A percentile compares a stretch with the other conserved stretches of the same genome.
Conservation (phyloP, 2,888 invertebrate genomes). For the Sialis lutaria region DNA sequence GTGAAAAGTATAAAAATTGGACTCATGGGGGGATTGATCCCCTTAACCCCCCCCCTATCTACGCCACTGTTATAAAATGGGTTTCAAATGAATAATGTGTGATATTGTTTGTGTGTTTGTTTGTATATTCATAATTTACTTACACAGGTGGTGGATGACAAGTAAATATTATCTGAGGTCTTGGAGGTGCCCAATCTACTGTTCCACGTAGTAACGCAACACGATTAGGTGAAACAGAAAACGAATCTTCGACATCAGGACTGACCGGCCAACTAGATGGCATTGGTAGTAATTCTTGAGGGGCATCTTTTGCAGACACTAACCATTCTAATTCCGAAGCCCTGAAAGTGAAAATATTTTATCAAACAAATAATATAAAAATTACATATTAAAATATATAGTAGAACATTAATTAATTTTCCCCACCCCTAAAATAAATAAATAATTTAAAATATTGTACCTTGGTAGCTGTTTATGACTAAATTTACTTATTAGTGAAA, state of each 20-base stretch:
- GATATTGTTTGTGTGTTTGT: too few relatives aligned
- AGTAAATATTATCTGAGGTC: conserved; percentile 68
- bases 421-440: too few relatives aligned
- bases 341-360: conserved; percentile 18
- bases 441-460: conserved; percentile 12
- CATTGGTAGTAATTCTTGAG: conserved; percentile 58
- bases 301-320: conserved; percentile 57
- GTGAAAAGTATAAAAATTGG: too few relatives aligned
- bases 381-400: background rate
- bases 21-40: too few relatives aligned
- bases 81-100: too few relatives aligned
- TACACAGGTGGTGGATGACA: conserved; percentile 51
- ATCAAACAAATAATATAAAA: background rate
- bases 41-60: too few relatives aligned
- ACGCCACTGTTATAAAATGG: too few relatives aligned
- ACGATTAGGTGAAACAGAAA: conserved; percentile 9
- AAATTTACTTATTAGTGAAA: conserved; percentile 58
- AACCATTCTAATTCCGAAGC: conserved; percentile 67
- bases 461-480: conserved; percentile 55
- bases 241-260: conserved; percentile 41
- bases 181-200: conserved; percentile 67
- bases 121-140: conserved; percentile 16
- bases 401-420: too few relatives aligned
- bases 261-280: conserved; percentile 53
- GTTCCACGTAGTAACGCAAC: conserved; percentile 48